Evolutionary conservation across 2,797 vertebrate genomes (phyloP), one percentile per base, ranked within the genome.

Genomic region (Microctenopoma lineatum): DNA sequence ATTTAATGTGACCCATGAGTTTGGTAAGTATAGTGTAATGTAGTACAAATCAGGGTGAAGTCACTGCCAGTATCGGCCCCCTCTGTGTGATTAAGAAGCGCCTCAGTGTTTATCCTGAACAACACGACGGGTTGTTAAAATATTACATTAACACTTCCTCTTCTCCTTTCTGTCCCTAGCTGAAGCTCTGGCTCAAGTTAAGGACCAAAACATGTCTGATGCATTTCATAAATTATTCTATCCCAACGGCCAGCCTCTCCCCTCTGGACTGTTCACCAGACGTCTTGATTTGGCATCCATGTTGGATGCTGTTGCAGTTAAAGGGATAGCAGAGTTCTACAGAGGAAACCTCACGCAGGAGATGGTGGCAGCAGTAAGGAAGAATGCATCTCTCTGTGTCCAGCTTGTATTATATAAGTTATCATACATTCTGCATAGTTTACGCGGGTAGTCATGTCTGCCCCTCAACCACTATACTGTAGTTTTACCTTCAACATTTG

Each of bases 1-100:
- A 77, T 99, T 99, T 80, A 99, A 99, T 58, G 91, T 98, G 67
- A 99, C 96, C n/a, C 96, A 96, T 25, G 97, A 98, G 72, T 91
- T 99, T 62, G 96, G 98, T 98, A 92, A 94, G 94, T 79, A 41
- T 32, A 54, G 53, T 25, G 13, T 53, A 50, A 46, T 77, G 26
- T 46, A 6, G 14, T n/a, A 21, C 21, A 34, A 60, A 67, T 46
- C 18, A 44, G 58, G 36, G 29, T 54, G 6, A 71, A 57, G 25
- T 58, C 34, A 29, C 12, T n/a, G 8, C 56, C 13, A 42, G n/a
- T 44, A 15, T 4, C 46, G 10, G 42, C 12, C 12, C 42, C 34
- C 18, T 12, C 15, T 41, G 4, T 27, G 13, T 0, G 0, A 6
- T 45, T 32, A 15, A 29, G 13, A n/a, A n/a, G 15, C 15, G n/a